phyloP scores from a whole-genome alignment of 2,113 vertebrate species.

The Aramus guarauna region DNA sequence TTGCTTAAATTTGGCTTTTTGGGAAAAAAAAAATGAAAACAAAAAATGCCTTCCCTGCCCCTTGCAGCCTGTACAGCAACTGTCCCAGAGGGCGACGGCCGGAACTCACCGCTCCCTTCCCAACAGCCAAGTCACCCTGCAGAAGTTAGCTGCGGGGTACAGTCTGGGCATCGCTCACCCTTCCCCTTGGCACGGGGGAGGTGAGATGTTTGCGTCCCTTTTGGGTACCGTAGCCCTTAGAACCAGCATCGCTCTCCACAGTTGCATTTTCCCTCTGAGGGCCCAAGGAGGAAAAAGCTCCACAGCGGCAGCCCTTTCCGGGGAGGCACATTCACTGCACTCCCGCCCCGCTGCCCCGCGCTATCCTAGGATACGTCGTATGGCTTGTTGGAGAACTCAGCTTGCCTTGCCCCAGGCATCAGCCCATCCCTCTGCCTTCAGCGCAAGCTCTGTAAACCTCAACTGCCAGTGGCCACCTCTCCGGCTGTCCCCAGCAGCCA shows the following conservation, averaged over 20 bases:
- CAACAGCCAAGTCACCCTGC: not conserved
- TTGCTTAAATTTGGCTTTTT: slow-evolving; percentile 37
- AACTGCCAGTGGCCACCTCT: not conserved
- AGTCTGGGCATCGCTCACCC: not conserved
- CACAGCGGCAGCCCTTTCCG: not conserved
- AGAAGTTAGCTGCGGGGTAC: not conserved
- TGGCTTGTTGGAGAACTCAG: not conserved
- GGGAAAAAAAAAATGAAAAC: not conserved
- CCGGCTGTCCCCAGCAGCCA: not conserved
- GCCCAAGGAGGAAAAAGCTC: not conserved
- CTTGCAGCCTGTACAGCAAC: slow-evolving; percentile 1
- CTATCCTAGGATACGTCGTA: not conserved
- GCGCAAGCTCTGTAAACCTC: not conserved
- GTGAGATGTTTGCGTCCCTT: not conserved
- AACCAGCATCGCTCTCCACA: fast-evolving
- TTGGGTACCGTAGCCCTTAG: not conserved
- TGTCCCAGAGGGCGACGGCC: not conserved
- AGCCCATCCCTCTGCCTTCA: not conserved
- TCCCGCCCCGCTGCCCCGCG: not conserved
- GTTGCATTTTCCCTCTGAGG: fast-evolving
- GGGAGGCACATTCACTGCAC: not conserved
- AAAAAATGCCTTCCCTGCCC: not conserved
- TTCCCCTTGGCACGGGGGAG: not conserved
- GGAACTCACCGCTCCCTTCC: not conserved
- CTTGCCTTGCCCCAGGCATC: not conserved